A percentile compares a stretch with the other conserved stretches of the same genome.
Evolutionary conservation across 2,113 vertebrate genomes (phyloP).

Genomic region (Pleuronectes platessa): DNA sequence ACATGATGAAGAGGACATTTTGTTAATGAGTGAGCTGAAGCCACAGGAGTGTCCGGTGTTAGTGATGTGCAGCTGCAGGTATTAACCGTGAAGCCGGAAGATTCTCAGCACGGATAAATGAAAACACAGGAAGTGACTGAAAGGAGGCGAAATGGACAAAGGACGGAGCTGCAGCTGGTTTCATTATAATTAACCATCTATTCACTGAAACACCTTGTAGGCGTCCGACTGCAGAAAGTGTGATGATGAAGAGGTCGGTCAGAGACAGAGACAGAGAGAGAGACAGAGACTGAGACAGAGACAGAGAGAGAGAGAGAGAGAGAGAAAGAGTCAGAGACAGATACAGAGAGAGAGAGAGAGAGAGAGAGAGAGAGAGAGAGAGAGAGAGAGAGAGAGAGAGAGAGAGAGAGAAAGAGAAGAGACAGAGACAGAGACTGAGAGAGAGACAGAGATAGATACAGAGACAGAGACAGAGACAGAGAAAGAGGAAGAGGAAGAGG

Average conservation of each 20-base stretch:
- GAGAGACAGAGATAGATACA: too few species aligned
- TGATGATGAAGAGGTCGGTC: not conserved
- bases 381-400: too few species aligned
- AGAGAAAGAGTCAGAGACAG: too few species aligned
- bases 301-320: too few species aligned
- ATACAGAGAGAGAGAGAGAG: too few species aligned
- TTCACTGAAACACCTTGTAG: slow-evolving; percentile 36
- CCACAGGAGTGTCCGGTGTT: too few species aligned
- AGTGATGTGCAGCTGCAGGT: not conserved
- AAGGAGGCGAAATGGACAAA: slow-evolving; percentile 12
- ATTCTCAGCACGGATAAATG: not conserved
- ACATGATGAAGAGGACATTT: slow-evolving; percentile 20
- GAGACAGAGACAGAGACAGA: too few species aligned
- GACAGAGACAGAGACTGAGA: too few species aligned
- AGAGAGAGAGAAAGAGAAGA: too few species aligned
- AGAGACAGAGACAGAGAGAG: too few species aligned
- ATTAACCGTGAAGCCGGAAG: slow-evolving; percentile 2
- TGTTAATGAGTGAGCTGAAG: slow-evolving; percentile 2
- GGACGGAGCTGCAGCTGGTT: slow-evolving; percentile 15
- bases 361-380: too few species aligned
- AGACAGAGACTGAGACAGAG: not conserved
- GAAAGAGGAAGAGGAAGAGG: too few species aligned
- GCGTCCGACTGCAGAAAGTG: not conserved
- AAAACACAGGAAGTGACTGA: slow-evolving; percentile 6
- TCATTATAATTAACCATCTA: slow-evolving; percentile 46